Percentiles rank a stretch among this genome's conserved stretches.
These are phyloP conservation scores for Drosophila santomea DNA, from an alignment of 1,140 invertebrate genomes.

Conservation along the genomic window DNA sequence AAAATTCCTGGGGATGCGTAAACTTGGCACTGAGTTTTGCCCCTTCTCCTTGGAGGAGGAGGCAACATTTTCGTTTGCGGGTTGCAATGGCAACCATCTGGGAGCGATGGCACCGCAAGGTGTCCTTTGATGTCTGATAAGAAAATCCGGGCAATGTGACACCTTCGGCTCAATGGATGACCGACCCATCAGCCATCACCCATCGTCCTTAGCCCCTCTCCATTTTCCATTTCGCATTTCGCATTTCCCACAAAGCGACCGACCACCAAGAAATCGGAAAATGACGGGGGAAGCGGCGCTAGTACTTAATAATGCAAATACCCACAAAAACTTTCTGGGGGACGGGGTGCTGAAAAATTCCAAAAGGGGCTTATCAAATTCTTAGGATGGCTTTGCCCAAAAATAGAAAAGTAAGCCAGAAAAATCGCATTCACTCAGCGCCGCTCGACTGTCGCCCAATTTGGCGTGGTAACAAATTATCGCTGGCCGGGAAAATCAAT, in stretches of 20 bases:
- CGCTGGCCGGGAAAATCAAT: constrained; percentile 70
- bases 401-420: constrained; percentile 76
- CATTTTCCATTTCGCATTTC: background rate
- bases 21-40: background rate
- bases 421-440: constrained; percentile 44
- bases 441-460: constrained; percentile 18
- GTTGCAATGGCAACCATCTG: constrained; percentile 42
- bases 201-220: constrained; percentile 7
- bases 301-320: constrained; percentile 65
- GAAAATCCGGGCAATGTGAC: constrained; percentile 45
- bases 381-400: constrained; percentile 64
- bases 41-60: background rate
- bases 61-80: background rate
- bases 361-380: constrained; percentile 74
- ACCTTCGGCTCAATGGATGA: constrained; percentile 45
- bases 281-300: constrained; percentile 7
- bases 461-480: constrained; percentile 61
- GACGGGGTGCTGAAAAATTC: constrained; percentile 13
- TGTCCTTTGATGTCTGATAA: constrained; percentile 54
- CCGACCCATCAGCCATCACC: constrained; percentile 17
- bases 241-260: background rate
- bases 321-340: constrained; percentile 54
- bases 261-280: constrained; percentile 14
- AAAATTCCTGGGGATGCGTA: background rate
- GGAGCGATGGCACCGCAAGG: constrained; percentile 36